A percentile compares a stretch with the other conserved stretches of the same genome.
Conservation (phyloP, 2,888 invertebrate species). For the Patella depressa region DNA sequence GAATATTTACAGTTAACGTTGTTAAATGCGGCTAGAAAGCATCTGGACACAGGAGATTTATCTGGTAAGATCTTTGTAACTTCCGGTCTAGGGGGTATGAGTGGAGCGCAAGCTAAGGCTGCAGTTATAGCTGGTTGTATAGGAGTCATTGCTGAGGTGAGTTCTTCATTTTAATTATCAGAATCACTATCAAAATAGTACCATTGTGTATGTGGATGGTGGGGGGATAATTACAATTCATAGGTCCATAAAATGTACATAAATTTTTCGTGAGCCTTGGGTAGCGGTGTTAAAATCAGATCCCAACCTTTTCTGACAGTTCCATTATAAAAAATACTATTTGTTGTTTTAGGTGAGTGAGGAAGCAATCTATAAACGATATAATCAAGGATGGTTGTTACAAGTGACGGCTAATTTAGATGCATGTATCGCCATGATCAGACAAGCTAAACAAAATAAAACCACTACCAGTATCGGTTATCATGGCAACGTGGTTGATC, state of each 20-base stretch:
- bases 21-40: conserved; percentile 76
- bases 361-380: conserved; percentile 74
- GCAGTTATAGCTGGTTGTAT: conserved; percentile 77
- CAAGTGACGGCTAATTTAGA: conserved; percentile 73
- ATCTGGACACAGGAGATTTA: conserved; percentile 72
- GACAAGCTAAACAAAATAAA: conserved; percentile 62
- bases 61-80: conserved; percentile 75
- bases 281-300: too few relatives aligned
- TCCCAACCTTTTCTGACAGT: too few relatives aligned
- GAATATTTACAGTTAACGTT: conserved; percentile 74
- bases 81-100: conserved; percentile 78
- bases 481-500: conserved; percentile 75
- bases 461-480: conserved; percentile 75
- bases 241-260: too few relatives aligned
- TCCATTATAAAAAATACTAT: not conserved
- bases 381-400: conserved; percentile 77
- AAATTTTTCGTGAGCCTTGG: too few relatives aligned
- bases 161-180: not conserved
- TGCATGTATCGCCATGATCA: conserved; percentile 70
- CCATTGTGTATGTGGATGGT: too few relatives aligned
- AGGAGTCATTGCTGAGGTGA: conserved; percentile 77
- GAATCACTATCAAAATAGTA: too few relatives aligned
- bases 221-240: too few relatives aligned
- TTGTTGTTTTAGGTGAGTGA: conserved; percentile 69
- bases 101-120: conserved; percentile 78